A percentile compares a stretch with the other conserved stretches of the same genome.
Conservation (phyloP, 2,888 invertebrate species). For the Drosophila bunnanda region DNA sequence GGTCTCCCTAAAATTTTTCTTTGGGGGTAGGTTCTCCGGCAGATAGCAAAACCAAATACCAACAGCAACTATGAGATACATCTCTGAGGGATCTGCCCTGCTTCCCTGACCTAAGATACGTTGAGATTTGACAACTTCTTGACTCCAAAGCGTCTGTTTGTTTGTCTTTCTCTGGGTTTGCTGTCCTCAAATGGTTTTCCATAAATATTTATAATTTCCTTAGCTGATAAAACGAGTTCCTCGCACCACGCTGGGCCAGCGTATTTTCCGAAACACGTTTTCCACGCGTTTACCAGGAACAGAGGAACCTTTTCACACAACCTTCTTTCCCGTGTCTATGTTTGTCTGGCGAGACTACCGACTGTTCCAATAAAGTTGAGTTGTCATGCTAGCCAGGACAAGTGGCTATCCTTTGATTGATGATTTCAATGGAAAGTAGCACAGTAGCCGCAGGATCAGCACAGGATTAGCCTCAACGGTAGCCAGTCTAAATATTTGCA, state of each 20-base stretch:
- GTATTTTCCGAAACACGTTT: slow-evolving; percentile 49
- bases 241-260: slow-evolving; percentile 43
- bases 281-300: slow-evolving; percentile 75
- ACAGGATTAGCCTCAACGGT: slow-evolving; percentile 53
- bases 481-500: slow-evolving; percentile 73
- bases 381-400: slow-evolving; percentile 65
- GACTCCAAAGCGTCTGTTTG: slow-evolving; percentile 51
- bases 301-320: slow-evolving; percentile 61
- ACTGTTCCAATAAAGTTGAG: slow-evolving; percentile 71
- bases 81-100: slow-evolving; percentile 33
- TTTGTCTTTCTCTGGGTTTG: slow-evolving; percentile 48
- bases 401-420: slow-evolving; percentile 68
- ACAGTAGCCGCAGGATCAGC: slow-evolving; percentile 69
- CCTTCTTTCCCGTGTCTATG: slow-evolving; percentile 13
- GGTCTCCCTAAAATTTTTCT: slow-evolving; percentile 20
- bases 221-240: slow-evolving; percentile 66
- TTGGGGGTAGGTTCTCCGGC: slow-evolving; percentile 46
- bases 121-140: slow-evolving; percentile 57
- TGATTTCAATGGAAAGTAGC: slow-evolving; percentile 63
- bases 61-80: slow-evolving; percentile 44
- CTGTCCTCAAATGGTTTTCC: slow-evolving; percentile 54
- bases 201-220: slow-evolving; percentile 71
- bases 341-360: slow-evolving; percentile 45
- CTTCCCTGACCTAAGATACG: slow-evolving; percentile 51
- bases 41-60: slow-evolving; percentile 26